Conservation (phyloP, 2,888 invertebrate species). For the Sminthurides aquaticus region DNA sequence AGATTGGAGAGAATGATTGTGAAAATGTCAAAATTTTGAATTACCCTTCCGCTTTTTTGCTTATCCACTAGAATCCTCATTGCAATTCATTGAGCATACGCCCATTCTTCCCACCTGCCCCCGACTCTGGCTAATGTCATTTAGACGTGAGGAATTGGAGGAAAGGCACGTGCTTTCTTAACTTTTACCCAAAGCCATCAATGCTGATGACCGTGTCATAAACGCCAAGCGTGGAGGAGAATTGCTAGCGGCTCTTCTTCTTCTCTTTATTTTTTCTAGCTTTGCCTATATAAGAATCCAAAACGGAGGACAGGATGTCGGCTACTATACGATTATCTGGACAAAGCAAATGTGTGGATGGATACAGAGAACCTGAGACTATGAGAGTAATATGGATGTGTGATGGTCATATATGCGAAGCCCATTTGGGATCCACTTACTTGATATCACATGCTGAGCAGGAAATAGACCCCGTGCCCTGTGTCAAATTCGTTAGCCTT, state of each 20-base stretch:
- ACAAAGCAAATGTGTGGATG: too few relatives aligned
- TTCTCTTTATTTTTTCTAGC: too few relatives aligned
- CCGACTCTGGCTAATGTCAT: neutral
- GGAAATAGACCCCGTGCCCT: constrained; percentile 1
- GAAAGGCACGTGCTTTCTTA: neutral
- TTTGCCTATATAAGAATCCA: too few relatives aligned
- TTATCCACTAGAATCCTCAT: constrained; percentile 1
- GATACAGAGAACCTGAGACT: too few relatives aligned
- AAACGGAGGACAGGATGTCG: too few relatives aligned
- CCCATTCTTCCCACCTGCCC: constrained; percentile 1
- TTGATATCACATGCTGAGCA: constrained; percentile 2
- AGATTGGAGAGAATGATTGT: too few relatives aligned
- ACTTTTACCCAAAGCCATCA: neutral
- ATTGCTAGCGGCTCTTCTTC: neutral
- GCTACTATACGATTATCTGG: too few relatives aligned
- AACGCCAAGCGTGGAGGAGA: neutral
- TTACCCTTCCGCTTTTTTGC: too few relatives aligned
- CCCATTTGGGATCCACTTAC: too few relatives aligned
- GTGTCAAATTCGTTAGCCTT: neutral
- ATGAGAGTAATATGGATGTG: too few relatives aligned
- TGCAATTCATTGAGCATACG: constrained; percentile 2
- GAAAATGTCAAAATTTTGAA: neutral
- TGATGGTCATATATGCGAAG: too few relatives aligned
- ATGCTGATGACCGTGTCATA: neutral
- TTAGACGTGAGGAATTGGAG: constrained; percentile 1